Evolutionary conservation across 2,113 vertebrate species (phyloP), one percentile per base, ranked within the genome.

Genomic region (Uria aalge): DNA sequence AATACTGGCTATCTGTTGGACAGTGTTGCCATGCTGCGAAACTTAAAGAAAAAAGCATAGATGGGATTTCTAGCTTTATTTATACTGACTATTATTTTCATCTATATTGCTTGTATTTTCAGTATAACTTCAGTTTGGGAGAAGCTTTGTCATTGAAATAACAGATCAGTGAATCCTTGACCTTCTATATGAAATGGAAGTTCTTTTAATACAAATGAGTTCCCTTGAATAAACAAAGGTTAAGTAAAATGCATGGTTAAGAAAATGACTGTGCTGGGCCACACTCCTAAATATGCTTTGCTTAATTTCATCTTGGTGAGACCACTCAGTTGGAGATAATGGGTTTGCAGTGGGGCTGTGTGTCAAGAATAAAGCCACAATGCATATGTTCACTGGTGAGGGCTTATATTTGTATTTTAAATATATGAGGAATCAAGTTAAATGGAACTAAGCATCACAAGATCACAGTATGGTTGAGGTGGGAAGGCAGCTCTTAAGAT

Each of bases 241-340:
- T 36, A 88, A 85, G 71, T 90, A 82, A 72, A 88, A 82, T 55
- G 43, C 50, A 38, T 77, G 26, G 47, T 87, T 93, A 82, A 57
- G 45, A 85, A 93, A 85, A 85, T 3, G 6, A 15, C 67, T 56
- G 24, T 85, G 45, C 57, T 67, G 69, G 60, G 74, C 52, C 62
- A 48, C 30, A 82, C 40, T 90, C 71, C 43, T 92, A 88, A 94
- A 76, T 79, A 68, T 8, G 34, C 23, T 83, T 94, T 94, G 53
- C 62, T 92, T 92, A 76, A 94, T 90, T 85, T 79, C 40, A 56
- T 83, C 40, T 91, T 36, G 36, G 88, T 85, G 88, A 88, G 66
- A 82, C 71, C 82, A 52, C 40, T 93, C 66, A 88, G 27, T 82
- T 56, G 71, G 59, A 85, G 57, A 71, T 87, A 88, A 79, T 53